phyloP scores from a whole-genome alignment of 2,113 vertebrate species.

The Smithornis capensis region DNA sequence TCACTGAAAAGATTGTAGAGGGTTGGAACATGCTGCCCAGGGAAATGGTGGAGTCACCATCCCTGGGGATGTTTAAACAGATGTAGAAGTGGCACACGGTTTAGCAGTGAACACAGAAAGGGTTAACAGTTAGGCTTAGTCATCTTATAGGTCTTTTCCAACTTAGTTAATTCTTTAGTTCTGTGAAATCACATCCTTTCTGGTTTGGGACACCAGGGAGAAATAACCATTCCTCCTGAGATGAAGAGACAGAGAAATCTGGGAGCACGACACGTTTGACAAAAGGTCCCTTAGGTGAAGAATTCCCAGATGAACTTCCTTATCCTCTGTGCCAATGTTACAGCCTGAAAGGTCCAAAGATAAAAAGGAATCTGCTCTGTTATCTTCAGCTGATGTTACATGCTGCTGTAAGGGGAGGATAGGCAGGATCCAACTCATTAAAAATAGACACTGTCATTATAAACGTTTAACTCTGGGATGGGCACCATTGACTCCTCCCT shows the following conservation, averaged over 20 bases:
- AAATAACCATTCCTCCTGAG: not conserved
- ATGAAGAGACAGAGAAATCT: not conserved
- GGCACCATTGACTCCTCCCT: not conserved
- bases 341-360: not conserved
- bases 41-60: not conserved
- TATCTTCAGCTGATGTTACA: not conserved
- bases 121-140: not conserved
- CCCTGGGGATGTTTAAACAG: not conserved
- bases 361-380: not conserved
- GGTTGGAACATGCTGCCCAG: not conserved
- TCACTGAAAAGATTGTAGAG: not conserved
- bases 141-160: not conserved
- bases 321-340: not conserved
- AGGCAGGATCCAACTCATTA: not conserved
- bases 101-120: not conserved
- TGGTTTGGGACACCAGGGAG: not conserved
- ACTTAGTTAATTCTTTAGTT: not conserved
- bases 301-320: not conserved
- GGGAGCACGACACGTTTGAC: not conserved
- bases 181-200: rapidly evolving
- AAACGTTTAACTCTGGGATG: not conserved
- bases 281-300: not conserved
- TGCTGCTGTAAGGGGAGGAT: not conserved
- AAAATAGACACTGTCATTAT: rapidly evolving
- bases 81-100: too few species aligned